A percentile compares a stretch with the other conserved stretches of the same genome.
Conservation (phyloP, 2,888 invertebrate genomes). For the Sinelater perroti region DNA sequence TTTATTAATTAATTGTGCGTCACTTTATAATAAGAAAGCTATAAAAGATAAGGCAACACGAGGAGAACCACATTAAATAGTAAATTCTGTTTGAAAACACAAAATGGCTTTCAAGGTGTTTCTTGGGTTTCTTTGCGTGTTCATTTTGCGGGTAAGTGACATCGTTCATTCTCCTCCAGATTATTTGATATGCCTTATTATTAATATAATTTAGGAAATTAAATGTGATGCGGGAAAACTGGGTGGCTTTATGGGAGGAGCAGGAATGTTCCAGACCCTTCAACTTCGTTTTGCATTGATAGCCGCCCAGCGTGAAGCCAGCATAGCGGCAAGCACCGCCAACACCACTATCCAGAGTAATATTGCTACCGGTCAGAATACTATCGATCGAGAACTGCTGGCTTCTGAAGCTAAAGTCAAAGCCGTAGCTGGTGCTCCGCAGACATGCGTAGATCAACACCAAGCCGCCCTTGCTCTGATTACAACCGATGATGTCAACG, state of each 20-base stretch:
- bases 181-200: no score
- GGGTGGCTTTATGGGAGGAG: conserved; percentile 5
- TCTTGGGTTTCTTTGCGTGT: not conserved
- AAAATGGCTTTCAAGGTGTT: not conserved
- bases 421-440: not conserved
- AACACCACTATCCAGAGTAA: conserved; percentile 18
- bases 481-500: not conserved
- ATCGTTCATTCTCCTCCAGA: no score
- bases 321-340: not conserved
- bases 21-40: no score
- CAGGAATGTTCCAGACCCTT: not conserved
- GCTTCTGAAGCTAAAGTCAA: not conserved
- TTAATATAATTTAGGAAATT: not conserved
- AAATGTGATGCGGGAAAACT: not conserved
- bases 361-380: conserved; percentile 6
- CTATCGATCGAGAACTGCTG: conserved; percentile 1
- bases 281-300: conserved; percentile 1
- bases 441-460: conserved; percentile 1
- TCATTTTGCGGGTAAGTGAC: no score
- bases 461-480: not conserved
- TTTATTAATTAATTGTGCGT: no score
- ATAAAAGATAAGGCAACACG: no score
- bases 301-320: not conserved
- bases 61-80: no score
- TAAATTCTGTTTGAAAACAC: no score